phyloP scores from a whole-genome alignment of 2,797 vertebrate genomes.

The Scyliorhinus canicula region DNA sequence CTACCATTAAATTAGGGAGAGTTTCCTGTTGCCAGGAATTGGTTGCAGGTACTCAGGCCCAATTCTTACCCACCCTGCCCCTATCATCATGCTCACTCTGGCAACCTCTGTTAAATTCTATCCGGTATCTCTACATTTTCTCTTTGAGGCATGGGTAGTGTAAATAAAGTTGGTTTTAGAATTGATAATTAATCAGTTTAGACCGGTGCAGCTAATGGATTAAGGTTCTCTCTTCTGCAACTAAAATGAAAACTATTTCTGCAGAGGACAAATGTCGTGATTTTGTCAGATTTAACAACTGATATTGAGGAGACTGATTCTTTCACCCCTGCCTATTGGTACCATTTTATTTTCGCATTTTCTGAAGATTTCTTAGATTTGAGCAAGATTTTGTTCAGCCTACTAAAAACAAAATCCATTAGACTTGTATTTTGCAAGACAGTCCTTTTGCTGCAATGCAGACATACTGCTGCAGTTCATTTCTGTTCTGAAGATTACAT shows the following conservation, averaged over 20 bases:
- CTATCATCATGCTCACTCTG: no score
- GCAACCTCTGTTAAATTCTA: no score
- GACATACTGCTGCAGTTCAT: neutral
- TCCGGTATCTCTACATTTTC: neutral
- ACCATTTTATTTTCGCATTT: neutral
- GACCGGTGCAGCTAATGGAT: neutral
- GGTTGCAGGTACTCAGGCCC: no score
- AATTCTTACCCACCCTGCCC: no score
- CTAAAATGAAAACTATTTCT: neutral
- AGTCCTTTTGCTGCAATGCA: constrained; percentile 22
- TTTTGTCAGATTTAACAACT: neutral
- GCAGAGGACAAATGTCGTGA: neutral
- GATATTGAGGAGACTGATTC: neutral
- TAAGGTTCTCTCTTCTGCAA: neutral
- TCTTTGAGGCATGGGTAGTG: neutral
- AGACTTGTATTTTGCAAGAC: constrained; percentile 19
- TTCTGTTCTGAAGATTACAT: neutral
- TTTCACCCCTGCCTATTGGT: neutral
- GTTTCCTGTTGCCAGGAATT: no score
- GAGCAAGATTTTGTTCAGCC: neutral
- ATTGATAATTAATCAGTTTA: constrained; percentile 7
- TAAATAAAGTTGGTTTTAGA: neutral
- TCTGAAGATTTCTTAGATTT: neutral
- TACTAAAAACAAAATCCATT: neutral
- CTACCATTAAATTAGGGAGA: no score